Evolutionary conservation across 2,797 vertebrate genomes (phyloP), one percentile per base, ranked within the genome.

Genomic region (Macropodus opercularis): DNA sequence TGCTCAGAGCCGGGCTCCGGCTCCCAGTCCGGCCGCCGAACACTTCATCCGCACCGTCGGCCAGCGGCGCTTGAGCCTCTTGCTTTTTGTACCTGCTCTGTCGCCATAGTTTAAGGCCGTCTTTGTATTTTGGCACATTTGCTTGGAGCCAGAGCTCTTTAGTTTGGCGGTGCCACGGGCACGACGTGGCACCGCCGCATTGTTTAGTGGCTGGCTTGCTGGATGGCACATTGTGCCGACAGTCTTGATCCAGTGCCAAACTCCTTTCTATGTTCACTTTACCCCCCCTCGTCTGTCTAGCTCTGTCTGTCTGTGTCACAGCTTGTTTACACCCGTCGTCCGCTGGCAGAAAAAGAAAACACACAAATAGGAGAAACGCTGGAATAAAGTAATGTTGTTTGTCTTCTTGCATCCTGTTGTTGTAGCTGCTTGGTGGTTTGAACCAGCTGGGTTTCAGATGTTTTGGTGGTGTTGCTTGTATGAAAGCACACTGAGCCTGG

Each of bases 171-270:
- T 67, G 78, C 83, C 69, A 68, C 19, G 19, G 79, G 81, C 59
- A 65, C 61, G 44, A 71, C 35, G 32, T 70, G 74, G 72, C 77
- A 44, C 40, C 42, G 52, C 84, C 49, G 74, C 90, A 93, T 94
- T 93, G 93, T 94, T 85, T 67, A 71, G 80, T 82, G 88, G 87
- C 89, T 73, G 78, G 77, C 73, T 87, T 34, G 87, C 87, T 76
- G 85, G 87, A 89, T 84, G 86, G 88, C 85, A 78, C 90, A 85
- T 93, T 93, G 93, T 94, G 90, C 85, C 41, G 69, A 62, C 31
- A 81, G 79, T 90, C 85, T 95, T 96, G 95, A 94, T 92, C 87
- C 59, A 36, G 85, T 95, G 95, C 95, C 95, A 96, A 93, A 89
- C 92, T 76, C 69, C 77, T 76, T 68, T 83, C 74, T 71, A 57